Evolutionary conservation across 2,797 vertebrate species (phyloP), one percentile per base, ranked within the genome.

Genomic region (Denticeps clupeoides): DNA sequence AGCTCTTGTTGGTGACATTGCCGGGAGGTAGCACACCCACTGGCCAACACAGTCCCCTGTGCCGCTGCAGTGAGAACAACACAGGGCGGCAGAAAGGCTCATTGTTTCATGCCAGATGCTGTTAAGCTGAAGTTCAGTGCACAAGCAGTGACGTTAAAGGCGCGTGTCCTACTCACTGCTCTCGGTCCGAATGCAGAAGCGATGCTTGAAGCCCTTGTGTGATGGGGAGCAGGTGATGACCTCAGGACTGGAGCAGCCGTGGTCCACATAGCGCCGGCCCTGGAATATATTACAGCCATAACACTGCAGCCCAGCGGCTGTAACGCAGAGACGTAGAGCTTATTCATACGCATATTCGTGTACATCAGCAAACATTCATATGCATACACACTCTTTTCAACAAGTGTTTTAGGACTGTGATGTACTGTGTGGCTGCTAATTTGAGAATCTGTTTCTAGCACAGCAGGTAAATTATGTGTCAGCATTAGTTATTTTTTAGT

Each of bases 1-100:
- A 83, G 73, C 59, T 83, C 82, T 56, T 73, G 75, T 49, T 82
- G 80, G 63, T 82, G 80, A 68, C 80, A 82, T 62, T 86, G 82
- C 6, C 78, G 75, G 4, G 82, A 81, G 1, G 82, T 82, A 49
- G 83, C 81, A 3, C 83, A 83, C 49, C 80, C 80, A 4, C 82
- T 82, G 50, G 79, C 67, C 62, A 85, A 54, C 21, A 75, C 70
- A 45, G 80, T 73, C 26, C 80, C 77, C 70, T 81, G 56, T 7
- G 82, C 78, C 65, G 72, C 81, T 84, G 62, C 41, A 29, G 19
- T 10, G 9, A 40, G 9, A n/a, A n/a, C n/a, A n/a, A n/a, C n/a
- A n/a, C n/a, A n/a, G n/a, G n/a, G n/a, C n/a, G n/a, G n/a, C n/a
- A n/a, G n/a, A n/a, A n/a, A n/a, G n/a, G n/a, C n/a, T n/a, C n/a